Base-by-base conservation (phyloP, 2,797 vertebrate genomes). In the Melanotaenia pygmaea region DNA sequence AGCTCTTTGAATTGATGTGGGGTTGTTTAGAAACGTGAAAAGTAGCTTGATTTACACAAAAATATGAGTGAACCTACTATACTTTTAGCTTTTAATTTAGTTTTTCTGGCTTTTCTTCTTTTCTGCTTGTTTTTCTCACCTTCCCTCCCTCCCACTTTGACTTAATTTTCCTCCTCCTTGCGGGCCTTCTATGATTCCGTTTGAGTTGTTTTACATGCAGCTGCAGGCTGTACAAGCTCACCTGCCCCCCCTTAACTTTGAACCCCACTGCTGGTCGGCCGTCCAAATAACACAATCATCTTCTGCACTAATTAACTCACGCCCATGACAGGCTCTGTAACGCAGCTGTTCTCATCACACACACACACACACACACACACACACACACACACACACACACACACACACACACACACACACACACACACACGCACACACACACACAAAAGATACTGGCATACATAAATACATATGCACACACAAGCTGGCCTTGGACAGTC, bases 291-390 rank as follows among this genome's bases (percentile, higher is more conserved):
- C 86, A 89, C 83, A 92, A 91, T 89, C 82, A 94, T 94, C 92
- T 95, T 95, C 93, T 94, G 95, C 95, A 94, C 94, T 95, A 95
- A 95, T 95, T 95, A 94, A 88, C 91, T 87, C 88, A 85, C 79
- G 80, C 85, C 89, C 88, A 89, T 86, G 81, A 88, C 76, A 85
- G 91, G 89, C 90, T 86, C 80, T 85, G 72, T 80, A 84, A 74
- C 83, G 86, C 94, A 95, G 94, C 93, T 94, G 93, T 93, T 94
- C 87, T 73, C 77, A 75, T 74, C n/a, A n/a, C n/a, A n/a, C n/a
- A n/a, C n/a, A n/a, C n/a, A n/a, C n/a, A n/a, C n/a, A n/a, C n/a
- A n/a, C n/a, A n/a, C n/a, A n/a, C 58, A 62, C 81, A 65, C 70
- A 72, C 70, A 76, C 70, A 74, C 53, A 70, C 54, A 67, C 28